A percentile compares a stretch with the other conserved stretches of the same genome.
phyloP scores from a whole-genome alignment of 2,888 invertebrate species.

The Elegia similella region DNA sequence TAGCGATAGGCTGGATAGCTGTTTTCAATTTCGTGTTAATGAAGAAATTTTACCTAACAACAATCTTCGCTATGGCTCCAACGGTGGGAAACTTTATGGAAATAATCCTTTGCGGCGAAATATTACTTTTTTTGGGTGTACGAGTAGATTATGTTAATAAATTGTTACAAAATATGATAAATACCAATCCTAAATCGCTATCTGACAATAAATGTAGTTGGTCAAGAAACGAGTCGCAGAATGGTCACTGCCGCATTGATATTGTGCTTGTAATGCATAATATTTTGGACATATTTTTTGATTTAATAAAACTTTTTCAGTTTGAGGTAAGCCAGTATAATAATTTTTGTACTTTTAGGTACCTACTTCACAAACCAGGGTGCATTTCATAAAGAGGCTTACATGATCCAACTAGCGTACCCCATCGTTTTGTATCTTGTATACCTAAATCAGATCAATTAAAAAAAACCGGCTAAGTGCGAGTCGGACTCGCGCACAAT shows the following conservation, averaged over 20 bases:
- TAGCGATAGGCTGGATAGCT: constrained; percentile 28
- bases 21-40: constrained; percentile 34
- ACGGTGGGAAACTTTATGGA: constrained; percentile 37
- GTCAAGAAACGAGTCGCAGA: too few species aligned
- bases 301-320: constrained; percentile 45
- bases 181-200: background rate
- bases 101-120: constrained; percentile 35
- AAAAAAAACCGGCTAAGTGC: too few species aligned
- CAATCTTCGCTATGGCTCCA: constrained; percentile 29
- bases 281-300: constrained; percentile 43
- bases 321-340: constrained; percentile 42
- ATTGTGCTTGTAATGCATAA: constrained; percentile 23
- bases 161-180: constrained; percentile 23
- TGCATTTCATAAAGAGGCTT: too few species aligned
- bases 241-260: background rate
- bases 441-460: too few species aligned
- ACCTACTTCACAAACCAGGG: too few species aligned
- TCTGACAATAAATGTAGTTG: background rate
- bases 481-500: too few species aligned
- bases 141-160: constrained; percentile 45
- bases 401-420: too few species aligned
- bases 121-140: constrained; percentile 38
- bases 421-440: too few species aligned
- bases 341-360: background rate
- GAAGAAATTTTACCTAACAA: constrained; percentile 33